Evolutionary conservation across 2,797 vertebrate genomes (phyloP).

Genomic region (Notolabrus celidotus): DNA sequence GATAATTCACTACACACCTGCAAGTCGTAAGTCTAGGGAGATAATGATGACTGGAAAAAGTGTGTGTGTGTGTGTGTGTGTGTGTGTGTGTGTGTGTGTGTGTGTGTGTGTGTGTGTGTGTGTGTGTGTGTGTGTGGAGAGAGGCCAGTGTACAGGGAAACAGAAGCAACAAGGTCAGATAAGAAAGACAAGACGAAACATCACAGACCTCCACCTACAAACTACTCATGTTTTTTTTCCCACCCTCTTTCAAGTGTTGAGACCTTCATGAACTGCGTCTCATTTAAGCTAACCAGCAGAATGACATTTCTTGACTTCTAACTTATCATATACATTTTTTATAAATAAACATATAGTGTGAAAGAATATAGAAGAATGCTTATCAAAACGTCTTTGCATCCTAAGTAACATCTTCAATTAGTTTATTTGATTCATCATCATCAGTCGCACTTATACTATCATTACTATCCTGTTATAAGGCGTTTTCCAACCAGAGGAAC

Average conservation of each 20-base stretch:
- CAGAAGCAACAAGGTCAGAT: conserved; percentile 61
- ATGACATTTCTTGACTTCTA: no score
- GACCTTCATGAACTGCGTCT: not conserved
- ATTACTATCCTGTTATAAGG: no score
- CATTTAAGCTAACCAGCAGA: not conserved
- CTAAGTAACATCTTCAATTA: not conserved
- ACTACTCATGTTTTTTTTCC: not conserved
- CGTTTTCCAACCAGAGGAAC: no score
- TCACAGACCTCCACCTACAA: conserved; percentile 22
- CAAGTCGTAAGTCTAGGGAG: conserved; percentile 48
- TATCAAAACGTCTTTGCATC: no score
- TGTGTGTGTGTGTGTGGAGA: conserved; percentile 27
- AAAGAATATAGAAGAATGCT: not conserved
- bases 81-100: conserved; percentile 31
- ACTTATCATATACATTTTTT: not conserved
- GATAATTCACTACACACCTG: conserved; percentile 71
- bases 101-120: conserved; percentile 14
- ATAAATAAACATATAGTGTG: not conserved
- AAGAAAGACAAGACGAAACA: conserved; percentile 61
- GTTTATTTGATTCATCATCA: not conserved
- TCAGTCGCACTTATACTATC: not conserved
- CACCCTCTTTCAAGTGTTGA: not conserved
- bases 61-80: conserved; percentile 16
- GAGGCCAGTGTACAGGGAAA: conserved; percentile 37
- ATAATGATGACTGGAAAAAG: conserved; percentile 64